A percentile compares a stretch with the other conserved stretches of the same genome.
phyloP scores from a whole-genome alignment of 2,888 invertebrate species.

The Macaria liturata region DNA sequence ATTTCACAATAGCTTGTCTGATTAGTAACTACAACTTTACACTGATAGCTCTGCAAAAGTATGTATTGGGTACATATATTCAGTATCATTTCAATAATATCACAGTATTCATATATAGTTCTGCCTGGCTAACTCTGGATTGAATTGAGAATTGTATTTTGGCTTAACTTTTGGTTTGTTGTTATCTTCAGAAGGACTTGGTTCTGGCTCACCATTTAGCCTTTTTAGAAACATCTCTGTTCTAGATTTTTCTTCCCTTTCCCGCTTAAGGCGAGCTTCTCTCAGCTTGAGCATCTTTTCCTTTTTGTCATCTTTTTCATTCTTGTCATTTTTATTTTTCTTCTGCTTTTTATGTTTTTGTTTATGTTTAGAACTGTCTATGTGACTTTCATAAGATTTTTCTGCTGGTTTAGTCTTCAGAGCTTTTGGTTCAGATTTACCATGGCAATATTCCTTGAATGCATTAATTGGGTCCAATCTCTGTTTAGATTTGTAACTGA shows the following conservation, averaged over 20 bases:
- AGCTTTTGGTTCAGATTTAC: conserved; percentile 37
- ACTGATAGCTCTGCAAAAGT: too few relatives aligned
- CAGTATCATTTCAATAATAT: too few relatives aligned
- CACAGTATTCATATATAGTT: conserved; percentile 76
- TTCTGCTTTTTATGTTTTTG: conserved; percentile 41
- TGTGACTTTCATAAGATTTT: conserved; percentile 6
- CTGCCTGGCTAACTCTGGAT: conserved; percentile 94
- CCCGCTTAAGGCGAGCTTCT: conserved; percentile 91
- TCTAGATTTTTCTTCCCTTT: conserved; percentile 89
- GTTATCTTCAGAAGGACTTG: conserved; percentile 33
- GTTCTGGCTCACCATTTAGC: conserved; percentile 64
- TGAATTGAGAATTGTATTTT: conserved; percentile 98
- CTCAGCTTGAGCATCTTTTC: conserved; percentile 86
- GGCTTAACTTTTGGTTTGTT: conserved; percentile 79
- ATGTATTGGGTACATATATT: too few relatives aligned
- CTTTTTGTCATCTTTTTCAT: conserved; percentile 49
- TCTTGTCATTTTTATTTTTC: conserved; percentile 42
- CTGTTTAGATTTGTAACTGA: conserved; percentile 86
- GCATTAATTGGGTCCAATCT: conserved; percentile 88
- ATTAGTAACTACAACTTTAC: too few relatives aligned
- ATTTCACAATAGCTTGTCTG: too few relatives aligned
- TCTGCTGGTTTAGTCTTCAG: background rate
- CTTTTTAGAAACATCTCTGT: conserved; percentile 89
- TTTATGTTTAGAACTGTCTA: conserved; percentile 29
- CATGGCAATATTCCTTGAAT: conserved; percentile 82